Evolutionary conservation across 2,113 vertebrate genomes (phyloP), one percentile per base, ranked within the genome.

Genomic region (Elachura formosa): DNA sequence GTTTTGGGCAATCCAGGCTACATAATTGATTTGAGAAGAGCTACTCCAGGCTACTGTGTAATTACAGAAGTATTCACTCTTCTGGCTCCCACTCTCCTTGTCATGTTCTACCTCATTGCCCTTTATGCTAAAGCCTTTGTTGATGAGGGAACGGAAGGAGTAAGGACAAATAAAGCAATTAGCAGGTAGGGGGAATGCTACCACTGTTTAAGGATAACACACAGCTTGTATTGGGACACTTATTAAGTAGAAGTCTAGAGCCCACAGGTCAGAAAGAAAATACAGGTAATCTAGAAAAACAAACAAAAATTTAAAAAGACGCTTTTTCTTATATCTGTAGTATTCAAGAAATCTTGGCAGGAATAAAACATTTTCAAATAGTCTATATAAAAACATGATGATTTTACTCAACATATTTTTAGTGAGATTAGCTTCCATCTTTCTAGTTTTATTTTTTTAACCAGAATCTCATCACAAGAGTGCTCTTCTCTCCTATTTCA

Each of bases 11-110:
- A 98, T 97, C 97, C 97, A 97, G 95, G 96, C 97, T 96, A 97
- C 96, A 94, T 98, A 98, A 98, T 98, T 98, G 98, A 98, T 98
- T 97, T 97, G 97, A 97, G 97, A 97, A 98, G 97, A 98, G 97
- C 97, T 97, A 96, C 97, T 98, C 97, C 97, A 98, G 97, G 97
- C 98, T 98, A 96, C 97, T 84, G 96, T 97, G 98, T 98, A 98
- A 98, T 98, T 98, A 98, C 95, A 96, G 97, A 98, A 97, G 96
- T 96, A 97, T 98, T 98, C 97, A 96, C 97, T 98, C 79, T 96
- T 97, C 97, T 96, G 97, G 97, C 98, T 98, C 98, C 97, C 94
- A 96, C 95, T 98, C 93, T 96, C 97, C 96, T 97, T 93, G 94
- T 98, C 97, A 96, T 94, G 97, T 98, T 98, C 98, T 98, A 97